Evolutionary conservation across 2,113 vertebrate species (phyloP).

Genomic region (Carassius gibelio): DNA sequence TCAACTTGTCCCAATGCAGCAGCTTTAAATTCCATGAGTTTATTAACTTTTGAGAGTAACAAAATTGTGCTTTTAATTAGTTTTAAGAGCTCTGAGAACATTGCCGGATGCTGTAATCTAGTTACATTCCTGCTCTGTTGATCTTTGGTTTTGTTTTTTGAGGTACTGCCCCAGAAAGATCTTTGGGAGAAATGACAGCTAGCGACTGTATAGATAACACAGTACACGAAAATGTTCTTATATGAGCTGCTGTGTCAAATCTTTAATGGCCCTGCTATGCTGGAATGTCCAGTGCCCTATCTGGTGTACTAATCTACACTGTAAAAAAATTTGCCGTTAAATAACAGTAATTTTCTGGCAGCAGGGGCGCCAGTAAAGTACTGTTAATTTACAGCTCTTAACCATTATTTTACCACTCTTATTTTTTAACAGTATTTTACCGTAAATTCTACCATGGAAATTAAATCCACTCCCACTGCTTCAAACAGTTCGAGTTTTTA

Average conservation of each 20-base stretch:
- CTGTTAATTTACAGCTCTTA: too few species aligned
- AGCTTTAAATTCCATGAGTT: constrained; percentile 17
- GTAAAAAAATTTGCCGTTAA: too few species aligned
- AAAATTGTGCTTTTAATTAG: not conserved
- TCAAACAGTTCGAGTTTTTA: too few species aligned
- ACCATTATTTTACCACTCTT: too few species aligned
- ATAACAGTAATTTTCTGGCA: too few species aligned
- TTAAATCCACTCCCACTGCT: too few species aligned
- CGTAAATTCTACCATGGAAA: too few species aligned
- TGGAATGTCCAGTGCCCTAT: not conserved
- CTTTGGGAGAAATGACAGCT: not conserved
- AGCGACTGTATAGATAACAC: not conserved
- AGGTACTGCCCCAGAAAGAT: not conserved
- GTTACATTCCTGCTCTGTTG: constrained; percentile 3
- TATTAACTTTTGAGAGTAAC: constrained; percentile 12
- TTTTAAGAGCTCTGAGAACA: not conserved
- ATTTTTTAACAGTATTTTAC: too few species aligned
- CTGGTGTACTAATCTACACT: not conserved
- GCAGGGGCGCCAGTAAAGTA: too few species aligned
- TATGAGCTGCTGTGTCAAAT: not conserved
- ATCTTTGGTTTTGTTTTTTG: not conserved
- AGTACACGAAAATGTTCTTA: not conserved
- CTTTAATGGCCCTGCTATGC: not conserved
- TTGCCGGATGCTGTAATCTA: constrained; percentile 1
- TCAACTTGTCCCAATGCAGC: not conserved